A percentile compares a stretch with the other conserved stretches of the same genome.
Conservation (phyloP, 2,888 invertebrate genomes). For the Tethea ocularis region DNA sequence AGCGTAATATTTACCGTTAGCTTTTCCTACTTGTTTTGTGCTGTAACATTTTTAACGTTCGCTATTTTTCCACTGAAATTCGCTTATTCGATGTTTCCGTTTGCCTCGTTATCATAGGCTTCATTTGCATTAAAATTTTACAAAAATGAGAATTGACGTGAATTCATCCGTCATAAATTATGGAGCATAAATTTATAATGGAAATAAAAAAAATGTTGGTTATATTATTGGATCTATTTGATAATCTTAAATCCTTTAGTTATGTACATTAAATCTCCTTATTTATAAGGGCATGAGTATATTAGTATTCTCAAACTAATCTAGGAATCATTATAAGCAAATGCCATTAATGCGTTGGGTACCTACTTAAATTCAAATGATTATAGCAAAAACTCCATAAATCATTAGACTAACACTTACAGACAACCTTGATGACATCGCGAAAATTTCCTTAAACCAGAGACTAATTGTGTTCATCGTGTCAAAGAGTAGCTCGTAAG, state of each 20-base stretch:
- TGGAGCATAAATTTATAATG: not conserved
- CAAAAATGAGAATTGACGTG: not conserved
- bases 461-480: not conserved
- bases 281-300: not conserved
- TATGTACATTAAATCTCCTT: not conserved
- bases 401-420: not conserved
- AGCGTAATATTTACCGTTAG: not conserved
- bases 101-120: not conserved
- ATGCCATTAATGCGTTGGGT: not conserved
- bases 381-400: not conserved
- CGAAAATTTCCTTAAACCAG: not conserved
- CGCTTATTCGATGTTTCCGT: not conserved
- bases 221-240: no score
- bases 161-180: not conserved
- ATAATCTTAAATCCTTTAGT: no score
- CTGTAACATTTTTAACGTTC: not conserved
- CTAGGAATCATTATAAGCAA: not conserved
- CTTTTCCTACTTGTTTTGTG: not conserved
- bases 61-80: conserved; percentile 3
- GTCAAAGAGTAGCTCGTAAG: not conserved
- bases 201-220: not conserved
- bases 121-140: conserved; percentile 4
- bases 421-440: not conserved
- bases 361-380: not conserved
- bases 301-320: not conserved